Base-by-base conservation (phyloP, 2,888 invertebrate species). In the Drosophila paramelanica region DNA sequence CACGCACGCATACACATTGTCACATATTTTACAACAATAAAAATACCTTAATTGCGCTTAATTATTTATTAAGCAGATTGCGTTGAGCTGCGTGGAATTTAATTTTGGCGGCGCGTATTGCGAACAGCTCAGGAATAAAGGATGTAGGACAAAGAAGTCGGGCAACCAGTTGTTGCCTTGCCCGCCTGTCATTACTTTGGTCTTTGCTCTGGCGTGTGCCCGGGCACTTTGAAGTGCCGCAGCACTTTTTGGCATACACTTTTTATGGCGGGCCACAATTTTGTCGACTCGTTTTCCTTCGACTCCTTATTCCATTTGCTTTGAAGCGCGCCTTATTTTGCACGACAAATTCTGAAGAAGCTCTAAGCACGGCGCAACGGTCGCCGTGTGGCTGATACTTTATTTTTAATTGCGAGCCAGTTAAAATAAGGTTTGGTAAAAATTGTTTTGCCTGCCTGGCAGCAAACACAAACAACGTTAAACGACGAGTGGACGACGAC, bases 21-120 rank as follows among this genome's bases (percentile, higher is more conserved):
- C 55, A 55, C 68, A 47, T 46, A 60, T 51, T 43, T 56, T 57
- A 70, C 43, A 62, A 68, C 65, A 67, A 67, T 65, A 67, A 73
- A 73, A 70, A 73, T 73, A 82, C 79, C 79, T 77, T 77, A 62
- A 79, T 79, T 71, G 65, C 77, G 67, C 59, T 77, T 79, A 72
- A 79, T 82, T 77, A 77, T 74, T 82, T 79, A 77, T 82, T 82
- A 79, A 81, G 69, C 73, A 73, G 82, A 73, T 79, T 74, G 66
- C 33, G 36, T 36, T 36, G 62, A 55, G 64, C 38, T 53, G 65
- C 58, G 68, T 53, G 73, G 68, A 71, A 80, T 80, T 79, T 77
- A 79, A 82, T 80, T 80, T 79, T 49, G 43, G 46, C 49, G 38
- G 45, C 33, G 49, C 56, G 42, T 33, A 49, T 45, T 45, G 31